These are phyloP conservation scores for Tetanocera ferruginea DNA, from an alignment of 2,888 invertebrate species.

Conservation along the genomic window DNA sequence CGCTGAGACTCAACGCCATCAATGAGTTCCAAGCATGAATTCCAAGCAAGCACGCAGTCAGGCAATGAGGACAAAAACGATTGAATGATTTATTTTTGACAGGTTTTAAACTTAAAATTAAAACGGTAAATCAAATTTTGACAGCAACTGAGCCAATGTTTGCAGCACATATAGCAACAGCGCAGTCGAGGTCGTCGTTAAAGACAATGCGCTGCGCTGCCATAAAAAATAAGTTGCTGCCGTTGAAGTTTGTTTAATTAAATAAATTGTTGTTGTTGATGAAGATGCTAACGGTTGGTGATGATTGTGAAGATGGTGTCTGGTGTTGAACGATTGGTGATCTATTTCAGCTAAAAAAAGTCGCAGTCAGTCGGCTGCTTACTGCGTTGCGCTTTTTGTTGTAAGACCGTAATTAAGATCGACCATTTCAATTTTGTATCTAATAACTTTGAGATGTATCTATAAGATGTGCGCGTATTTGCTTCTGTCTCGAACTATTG, in stretches of 20 bases:
- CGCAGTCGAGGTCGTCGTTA: neutral
- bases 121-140: constrained; percentile 67
- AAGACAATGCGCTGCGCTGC: neutral
- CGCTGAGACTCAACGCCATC: too few relatives aligned
- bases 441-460: neutral
- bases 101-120: constrained; percentile 69
- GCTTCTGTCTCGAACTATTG: constrained; percentile 2
- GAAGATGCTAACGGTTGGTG: neutral
- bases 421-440: constrained; percentile 12
- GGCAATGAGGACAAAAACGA: constrained; percentile 43
- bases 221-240: constrained; percentile 34
- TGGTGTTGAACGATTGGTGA: constrained; percentile 15
- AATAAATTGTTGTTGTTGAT: constrained; percentile 2
- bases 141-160: constrained; percentile 37
- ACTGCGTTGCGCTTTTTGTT: constrained; percentile 1
- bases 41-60: neutral
- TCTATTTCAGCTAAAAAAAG: neutral
- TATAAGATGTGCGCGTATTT: neutral
- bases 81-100: constrained; percentile 69
- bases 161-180: neutral
- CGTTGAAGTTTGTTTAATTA: constrained; percentile 10
- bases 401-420: constrained; percentile 9
- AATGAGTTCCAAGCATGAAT: too few relatives aligned
- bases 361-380: neutral
- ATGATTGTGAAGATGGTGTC: neutral